These are phyloP conservation scores for Tipula lateralis DNA, from an alignment of 2,888 invertebrate species.

Conservation along the genomic window DNA sequence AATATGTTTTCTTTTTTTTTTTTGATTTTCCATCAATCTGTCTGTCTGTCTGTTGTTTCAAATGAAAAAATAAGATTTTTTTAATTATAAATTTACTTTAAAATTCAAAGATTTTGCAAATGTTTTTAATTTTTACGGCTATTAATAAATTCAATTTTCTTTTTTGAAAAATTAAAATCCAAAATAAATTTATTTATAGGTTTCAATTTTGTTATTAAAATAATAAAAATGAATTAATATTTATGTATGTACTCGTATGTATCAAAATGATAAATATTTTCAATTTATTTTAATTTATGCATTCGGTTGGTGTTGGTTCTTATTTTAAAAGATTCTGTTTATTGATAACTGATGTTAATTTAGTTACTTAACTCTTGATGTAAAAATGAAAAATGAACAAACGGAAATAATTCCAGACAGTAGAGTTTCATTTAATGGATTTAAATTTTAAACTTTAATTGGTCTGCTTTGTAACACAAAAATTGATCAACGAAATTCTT, in stretches of 20 bases:
- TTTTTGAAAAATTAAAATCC: neutral
- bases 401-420: no score
- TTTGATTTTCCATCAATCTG: neutral
- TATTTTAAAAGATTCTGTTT: neutral
- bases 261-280: neutral
- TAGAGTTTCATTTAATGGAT: no score
- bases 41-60: neutral
- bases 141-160: neutral
- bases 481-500: no score
- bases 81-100: neutral
- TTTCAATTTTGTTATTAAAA: neutral
- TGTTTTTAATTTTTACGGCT: neutral
- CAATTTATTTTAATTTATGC: neutral
- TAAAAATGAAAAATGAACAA: no score
- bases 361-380: no score
- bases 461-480: no score
- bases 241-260: no score
- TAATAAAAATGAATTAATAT: neutral
- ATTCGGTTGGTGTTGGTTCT: neutral
- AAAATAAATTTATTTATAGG: neutral
- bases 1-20: no score
- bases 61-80: neutral
- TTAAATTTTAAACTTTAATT: no score
- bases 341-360: no score
- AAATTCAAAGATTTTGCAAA: neutral